Percentiles rank a stretch among this genome's conserved stretches.
Conservation (phyloP, 2,113 vertebrate species). For the Scomber colias region DNA sequence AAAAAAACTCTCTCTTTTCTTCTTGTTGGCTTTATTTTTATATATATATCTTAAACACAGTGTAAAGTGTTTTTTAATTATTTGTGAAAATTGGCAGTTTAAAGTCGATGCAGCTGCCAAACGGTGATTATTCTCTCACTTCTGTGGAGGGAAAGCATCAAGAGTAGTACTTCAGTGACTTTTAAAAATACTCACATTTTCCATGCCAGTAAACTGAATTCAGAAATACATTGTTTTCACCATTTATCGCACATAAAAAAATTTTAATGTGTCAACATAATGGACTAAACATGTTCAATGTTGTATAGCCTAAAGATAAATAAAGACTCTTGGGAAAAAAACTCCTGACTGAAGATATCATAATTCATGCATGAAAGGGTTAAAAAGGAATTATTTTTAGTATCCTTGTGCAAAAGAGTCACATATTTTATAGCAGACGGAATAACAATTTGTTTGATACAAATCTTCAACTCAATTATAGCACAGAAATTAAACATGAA, state of each 20-base stretch:
- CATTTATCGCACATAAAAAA: background rate
- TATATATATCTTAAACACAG: no score
- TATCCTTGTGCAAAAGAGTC: slow-evolving; percentile 1
- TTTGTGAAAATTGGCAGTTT: background rate
- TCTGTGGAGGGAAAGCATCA: background rate
- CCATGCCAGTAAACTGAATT: background rate
- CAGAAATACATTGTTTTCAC: background rate
- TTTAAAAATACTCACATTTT: no score
- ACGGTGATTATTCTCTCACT: background rate
- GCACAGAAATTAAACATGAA: no score
- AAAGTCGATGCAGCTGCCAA: no score
- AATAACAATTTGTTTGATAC: no score
- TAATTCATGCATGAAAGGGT: no score
- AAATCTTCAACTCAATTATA: no score
- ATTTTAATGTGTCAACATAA: background rate
- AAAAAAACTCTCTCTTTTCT: background rate
- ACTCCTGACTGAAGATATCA: no score
- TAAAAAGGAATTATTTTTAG: background rate
- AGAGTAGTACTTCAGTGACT: background rate
- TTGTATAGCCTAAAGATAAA: no score
- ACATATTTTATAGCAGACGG: no score
- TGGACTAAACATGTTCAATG: background rate
- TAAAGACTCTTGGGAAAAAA: no score
- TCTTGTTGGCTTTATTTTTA: background rate
- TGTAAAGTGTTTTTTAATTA: background rate